Evolutionary conservation across 2,888 invertebrate genomes (phyloP).

Genomic region (Actias luna): DNA sequence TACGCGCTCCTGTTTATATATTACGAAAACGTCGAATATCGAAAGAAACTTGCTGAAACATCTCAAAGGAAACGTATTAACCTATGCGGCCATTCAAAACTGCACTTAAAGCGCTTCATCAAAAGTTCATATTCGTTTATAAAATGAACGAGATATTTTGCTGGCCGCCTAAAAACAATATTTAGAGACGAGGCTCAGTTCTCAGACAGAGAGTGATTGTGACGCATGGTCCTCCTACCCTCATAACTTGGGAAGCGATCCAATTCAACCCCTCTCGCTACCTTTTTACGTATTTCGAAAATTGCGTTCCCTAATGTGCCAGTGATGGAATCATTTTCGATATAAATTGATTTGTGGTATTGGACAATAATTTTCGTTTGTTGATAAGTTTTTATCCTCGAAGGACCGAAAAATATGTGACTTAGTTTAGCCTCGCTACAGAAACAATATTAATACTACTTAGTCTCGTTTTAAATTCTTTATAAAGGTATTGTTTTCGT

Average conservation of each 20-base stretch:
- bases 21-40: slow-evolving; percentile 39
- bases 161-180: slow-evolving; percentile 49
- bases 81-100: slow-evolving; percentile 17
- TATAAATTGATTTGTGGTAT: slow-evolving; percentile 18
- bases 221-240: slow-evolving; percentile 51
- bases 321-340: slow-evolving; percentile 21
- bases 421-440: background rate
- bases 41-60: slow-evolving; percentile 40
- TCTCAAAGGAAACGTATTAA: slow-evolving; percentile 31
- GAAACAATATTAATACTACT: background rate
- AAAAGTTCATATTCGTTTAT: slow-evolving; percentile 31
- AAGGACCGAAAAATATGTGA: background rate
- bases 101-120: background rate
- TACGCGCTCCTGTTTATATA: slow-evolving; percentile 13
- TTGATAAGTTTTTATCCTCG: slow-evolving; percentile 10
- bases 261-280: slow-evolving; percentile 37
- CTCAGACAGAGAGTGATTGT: slow-evolving; percentile 61
- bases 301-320: slow-evolving; percentile 37
- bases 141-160: slow-evolving; percentile 27
- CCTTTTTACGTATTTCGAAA: slow-evolving; percentile 43
- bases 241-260: slow-evolving; percentile 49
- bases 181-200: slow-evolving; percentile 49
- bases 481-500: background rate
- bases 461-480: background rate
- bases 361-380: slow-evolving; percentile 17